These are phyloP conservation scores for Atta cephalotes DNA, from an alignment of 1,140 invertebrate species.

Conservation along the genomic window DNA sequence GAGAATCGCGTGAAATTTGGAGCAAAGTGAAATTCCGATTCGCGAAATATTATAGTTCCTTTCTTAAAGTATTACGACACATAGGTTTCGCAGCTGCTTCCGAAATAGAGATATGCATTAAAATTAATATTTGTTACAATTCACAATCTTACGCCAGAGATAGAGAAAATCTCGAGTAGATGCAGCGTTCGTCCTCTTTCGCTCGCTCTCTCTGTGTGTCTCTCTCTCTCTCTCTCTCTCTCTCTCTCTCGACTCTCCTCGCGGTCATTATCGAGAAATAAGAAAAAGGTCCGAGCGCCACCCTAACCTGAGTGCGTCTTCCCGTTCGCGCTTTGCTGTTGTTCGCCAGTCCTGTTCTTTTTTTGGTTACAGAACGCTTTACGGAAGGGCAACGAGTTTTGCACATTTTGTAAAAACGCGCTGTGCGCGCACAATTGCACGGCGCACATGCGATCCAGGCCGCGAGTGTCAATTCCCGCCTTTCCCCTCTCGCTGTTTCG, in stretches of 20 bases:
- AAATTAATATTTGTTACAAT: neutral
- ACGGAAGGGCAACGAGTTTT: neutral
- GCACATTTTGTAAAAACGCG: conserved; percentile 55
- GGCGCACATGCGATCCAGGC: conserved; percentile 11
- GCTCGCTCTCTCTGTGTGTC: neutral
- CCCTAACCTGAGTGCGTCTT: neutral
- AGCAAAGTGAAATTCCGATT: neutral
- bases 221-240: too few relatives aligned
- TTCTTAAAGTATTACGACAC: too few relatives aligned
- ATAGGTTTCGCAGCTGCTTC: too few relatives aligned
- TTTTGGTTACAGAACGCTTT: neutral
- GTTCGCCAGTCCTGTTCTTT: neutral
- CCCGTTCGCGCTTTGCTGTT: neutral
- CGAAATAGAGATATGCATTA: neutral
- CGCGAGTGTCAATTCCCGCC: conserved; percentile 32
- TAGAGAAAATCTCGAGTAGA: neutral
- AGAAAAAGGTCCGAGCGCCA: neutral
- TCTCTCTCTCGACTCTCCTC: neutral
- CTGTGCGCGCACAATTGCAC: conserved; percentile 1
- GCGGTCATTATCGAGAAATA: neutral
- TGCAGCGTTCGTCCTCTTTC: neutral
- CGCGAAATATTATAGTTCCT: neutral
- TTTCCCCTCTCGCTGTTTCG: neutral
- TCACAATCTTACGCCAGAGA: neutral
- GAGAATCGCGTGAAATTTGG: neutral